Evolutionary conservation across 2,888 invertebrate species (phyloP), one percentile per base, ranked within the genome.

Genomic region (Danaus chrysippus): DNA sequence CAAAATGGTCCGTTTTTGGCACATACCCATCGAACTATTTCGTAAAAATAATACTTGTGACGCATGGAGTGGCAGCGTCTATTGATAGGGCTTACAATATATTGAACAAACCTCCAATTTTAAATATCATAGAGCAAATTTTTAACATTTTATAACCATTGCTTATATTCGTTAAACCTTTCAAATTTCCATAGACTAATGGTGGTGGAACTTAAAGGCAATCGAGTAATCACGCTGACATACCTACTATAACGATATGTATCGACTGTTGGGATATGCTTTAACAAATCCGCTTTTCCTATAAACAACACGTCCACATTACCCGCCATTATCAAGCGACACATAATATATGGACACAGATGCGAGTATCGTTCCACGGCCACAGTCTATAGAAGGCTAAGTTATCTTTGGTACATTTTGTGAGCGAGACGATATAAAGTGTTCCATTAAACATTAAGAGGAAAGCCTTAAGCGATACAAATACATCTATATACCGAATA

Each of bases 341-440:
- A 53, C 15, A 43, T 44, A 56, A 13, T 9, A 44, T 57, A 64
- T 56, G 8, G 42, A 23, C 59, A 58, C 42, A 64, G 59, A 57
- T 49, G 44, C 15, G 46, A 43, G 57, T n/a, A 53, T 8, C 42
- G 23, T 41, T 19, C 10, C 70, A 70, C 70, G 75, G 78, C 82
- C 78, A 77, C 73, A 11, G 73, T 75, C 78, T 81, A 84, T 73
- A 75, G 79, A 76, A 66, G 73, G 76, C 82, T 81, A 71, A 70
- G 60, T 64, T 70, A 70, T 90, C 89, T 90, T 90, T 90, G 89
- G 89, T 90, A 88, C 82, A 81, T 79, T 84, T 89, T 88, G 89
- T 91, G 90, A 91, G 89, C 89, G 88, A 78, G 83, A 83, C 75
- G 75, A 73, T 76, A 77, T 77, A 75, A 74, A 79, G 75, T 76